These are phyloP conservation scores for Monomorium pharaonis DNA, from an alignment of 1,140 invertebrate genomes.

Conservation along the genomic window DNA sequence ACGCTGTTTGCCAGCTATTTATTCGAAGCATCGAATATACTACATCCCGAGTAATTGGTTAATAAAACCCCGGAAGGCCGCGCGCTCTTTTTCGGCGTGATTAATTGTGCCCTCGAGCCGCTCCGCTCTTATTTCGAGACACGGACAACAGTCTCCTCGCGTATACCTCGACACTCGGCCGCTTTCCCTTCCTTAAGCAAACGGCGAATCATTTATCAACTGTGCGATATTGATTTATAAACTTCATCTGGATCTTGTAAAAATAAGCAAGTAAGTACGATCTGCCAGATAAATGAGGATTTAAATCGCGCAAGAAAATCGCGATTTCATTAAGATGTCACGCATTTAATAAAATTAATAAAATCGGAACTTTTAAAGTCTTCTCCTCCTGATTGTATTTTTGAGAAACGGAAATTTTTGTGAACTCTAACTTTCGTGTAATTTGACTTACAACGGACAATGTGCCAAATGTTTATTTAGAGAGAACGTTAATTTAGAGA, in stretches of 20 bases:
- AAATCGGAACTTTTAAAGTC: not conserved
- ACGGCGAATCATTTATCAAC: slow-evolving; percentile 57
- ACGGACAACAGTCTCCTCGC: slow-evolving; percentile 52
- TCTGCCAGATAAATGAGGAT: slow-evolving; percentile 26
- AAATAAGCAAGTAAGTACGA: slow-evolving; percentile 2
- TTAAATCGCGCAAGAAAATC: slow-evolving; percentile 12
- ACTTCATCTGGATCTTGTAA: slow-evolving; percentile 1
- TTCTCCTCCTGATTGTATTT: not conserved
- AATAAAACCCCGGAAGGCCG: slow-evolving; percentile 74
- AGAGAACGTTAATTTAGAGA: not conserved
- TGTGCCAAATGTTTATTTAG: not conserved
- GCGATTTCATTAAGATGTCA: slow-evolving; percentile 18
- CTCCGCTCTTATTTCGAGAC: slow-evolving; percentile 69
- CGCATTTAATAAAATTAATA: not conserved
- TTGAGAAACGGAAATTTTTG: not conserved
- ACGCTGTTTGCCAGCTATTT: slow-evolving; percentile 69
- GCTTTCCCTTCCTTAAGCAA: slow-evolving; percentile 48
- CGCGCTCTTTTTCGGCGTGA: slow-evolving; percentile 73
- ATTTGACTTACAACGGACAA: not conserved
- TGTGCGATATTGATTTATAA: slow-evolving; percentile 54
- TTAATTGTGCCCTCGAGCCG: slow-evolving; percentile 72
- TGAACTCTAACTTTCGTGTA: not conserved
- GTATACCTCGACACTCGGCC: slow-evolving; percentile 26
- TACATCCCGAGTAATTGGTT: slow-evolving; percentile 73
- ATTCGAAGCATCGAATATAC: slow-evolving; percentile 70